Base-by-base conservation (phyloP, 2,797 vertebrate species). In the Lutjanus argentimaculatus region DNA sequence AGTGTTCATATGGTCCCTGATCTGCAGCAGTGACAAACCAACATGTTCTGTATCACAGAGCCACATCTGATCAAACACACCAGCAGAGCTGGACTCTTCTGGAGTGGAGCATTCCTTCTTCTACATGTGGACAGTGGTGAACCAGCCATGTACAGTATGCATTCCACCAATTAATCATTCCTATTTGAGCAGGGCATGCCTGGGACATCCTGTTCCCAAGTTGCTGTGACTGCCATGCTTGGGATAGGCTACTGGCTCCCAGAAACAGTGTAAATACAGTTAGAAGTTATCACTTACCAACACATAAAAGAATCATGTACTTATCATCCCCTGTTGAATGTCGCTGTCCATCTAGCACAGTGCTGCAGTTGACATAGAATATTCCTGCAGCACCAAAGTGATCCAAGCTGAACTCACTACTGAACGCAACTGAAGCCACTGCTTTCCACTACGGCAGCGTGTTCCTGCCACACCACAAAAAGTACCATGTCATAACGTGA, bases 351-450 rank as follows among this genome's bases (percentile, higher is more conserved):
- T 64, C 57, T 19, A 45, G n/a, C 42, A 46, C 25, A 63, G 53
- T 48, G 55, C 42, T 52, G 53, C 72, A 45, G 45, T 52, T 65
- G 8, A 72, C 70, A 67, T 58, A 72, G 9, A 52, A 40, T 51
- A 17, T 22, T 68, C 30, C 73, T 72, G n/a, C 59, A 62, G 57
- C 53, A 63, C 12, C 64, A 68, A 19, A 15, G 4, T 57, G 63
- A 68, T 71, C 49, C 46, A 75, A 67, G 13, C 65, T 65, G 56
- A 74, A 46, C 51, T 43, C 15, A 49, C 59, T 55, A 45, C 4
- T 70, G 48, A 67, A 65, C n/a, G 1, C 4, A 72, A 72, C n/a
- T 76, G 46, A 70, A 79, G 57, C 72, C 79, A 73, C 71, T 74
- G 57, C 48, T 84, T 75, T 79, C 80, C 30, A 36, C 30, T 36